Evolutionary conservation across 2,113 vertebrate genomes (phyloP).

Genomic region (Gymnarchus niloticus): DNA sequence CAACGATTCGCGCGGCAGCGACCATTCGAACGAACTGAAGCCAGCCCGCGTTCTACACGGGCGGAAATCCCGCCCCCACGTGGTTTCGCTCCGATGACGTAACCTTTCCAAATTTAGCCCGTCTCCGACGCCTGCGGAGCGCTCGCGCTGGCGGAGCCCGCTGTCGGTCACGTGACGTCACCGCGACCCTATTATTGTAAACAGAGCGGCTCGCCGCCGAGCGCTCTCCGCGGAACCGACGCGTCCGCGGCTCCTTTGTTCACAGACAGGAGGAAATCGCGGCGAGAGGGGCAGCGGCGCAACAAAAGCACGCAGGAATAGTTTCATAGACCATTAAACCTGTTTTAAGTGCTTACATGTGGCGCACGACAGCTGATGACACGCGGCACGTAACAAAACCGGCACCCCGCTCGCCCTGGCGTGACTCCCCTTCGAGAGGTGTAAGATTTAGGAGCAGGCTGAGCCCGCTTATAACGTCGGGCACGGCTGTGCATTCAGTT

Average conservation of each 20-base stretch:
- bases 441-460: constrained; percentile 8
- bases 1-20: background rate
- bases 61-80: constrained; percentile 49
- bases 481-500: background rate
- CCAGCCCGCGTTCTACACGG: background rate
- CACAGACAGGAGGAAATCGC: background rate
- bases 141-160: constrained; percentile 42
- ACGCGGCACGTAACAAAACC: constrained; percentile 1
- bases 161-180: constrained; percentile 44
- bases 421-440: background rate
- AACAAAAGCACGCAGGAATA: background rate
- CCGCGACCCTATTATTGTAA: constrained; percentile 46
- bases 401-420: background rate
- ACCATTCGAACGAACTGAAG: background rate
- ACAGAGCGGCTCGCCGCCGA: constrained; percentile 45
- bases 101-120: constrained; percentile 46
- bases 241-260: constrained; percentile 24
- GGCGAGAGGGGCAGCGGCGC: background rate
- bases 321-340: background rate
- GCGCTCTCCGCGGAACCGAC: constrained; percentile 15
- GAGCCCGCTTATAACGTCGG: background rate
- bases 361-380: background rate
- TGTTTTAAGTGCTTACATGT: background rate
- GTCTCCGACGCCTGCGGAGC: constrained; percentile 39
- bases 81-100: constrained; percentile 50